phyloP scores from a whole-genome alignment of 1,140 invertebrate species.

The Cydia splendana region DNA sequence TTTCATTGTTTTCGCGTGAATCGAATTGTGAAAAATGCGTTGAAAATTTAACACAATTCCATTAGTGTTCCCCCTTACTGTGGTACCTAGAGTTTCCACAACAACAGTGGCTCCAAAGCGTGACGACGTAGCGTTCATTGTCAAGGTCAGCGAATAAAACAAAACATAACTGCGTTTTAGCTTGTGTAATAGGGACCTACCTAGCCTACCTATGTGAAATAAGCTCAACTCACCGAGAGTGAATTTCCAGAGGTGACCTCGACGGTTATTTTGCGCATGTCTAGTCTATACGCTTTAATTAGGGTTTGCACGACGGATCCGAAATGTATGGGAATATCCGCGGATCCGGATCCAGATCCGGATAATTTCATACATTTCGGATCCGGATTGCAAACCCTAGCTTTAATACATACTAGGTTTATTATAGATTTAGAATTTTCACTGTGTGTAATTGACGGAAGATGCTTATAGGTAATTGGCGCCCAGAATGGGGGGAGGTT shows the following conservation, averaged over 20 bases:
- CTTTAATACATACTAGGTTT: neutral
- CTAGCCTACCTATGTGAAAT: neutral
- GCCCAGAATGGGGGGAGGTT: neutral
- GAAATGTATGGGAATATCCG: too few relatives aligned
- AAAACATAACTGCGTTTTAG: conserved; percentile 42
- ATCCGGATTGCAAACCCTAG: too few relatives aligned
- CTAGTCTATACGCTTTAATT: conserved; percentile 1
- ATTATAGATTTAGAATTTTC: conserved; percentile 5
- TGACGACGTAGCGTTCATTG: conserved; percentile 74
- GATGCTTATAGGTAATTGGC: neutral
- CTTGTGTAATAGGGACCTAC: conserved; percentile 3
- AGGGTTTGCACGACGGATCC: too few relatives aligned
- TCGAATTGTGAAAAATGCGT: conserved; percentile 51
- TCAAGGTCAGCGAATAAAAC: conserved; percentile 75
- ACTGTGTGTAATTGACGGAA: neutral
- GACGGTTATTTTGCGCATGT: conserved; percentile 7
- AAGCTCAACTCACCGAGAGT: neutral
- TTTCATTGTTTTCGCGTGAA: conserved; percentile 29
- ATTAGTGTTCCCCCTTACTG: conserved; percentile 48
- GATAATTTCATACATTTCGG: too few relatives aligned
- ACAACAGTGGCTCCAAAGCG: conserved; percentile 72
- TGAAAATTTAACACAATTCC: conserved; percentile 66
- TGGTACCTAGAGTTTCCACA: conserved; percentile 57
- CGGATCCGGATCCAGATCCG: too few relatives aligned
- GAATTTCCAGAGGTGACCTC: conserved; percentile 3